A percentile compares a stretch with the other conserved stretches of the same genome.
Conservation (phyloP, 2,113 vertebrate species). For the Pelodiscus sinensis region DNA sequence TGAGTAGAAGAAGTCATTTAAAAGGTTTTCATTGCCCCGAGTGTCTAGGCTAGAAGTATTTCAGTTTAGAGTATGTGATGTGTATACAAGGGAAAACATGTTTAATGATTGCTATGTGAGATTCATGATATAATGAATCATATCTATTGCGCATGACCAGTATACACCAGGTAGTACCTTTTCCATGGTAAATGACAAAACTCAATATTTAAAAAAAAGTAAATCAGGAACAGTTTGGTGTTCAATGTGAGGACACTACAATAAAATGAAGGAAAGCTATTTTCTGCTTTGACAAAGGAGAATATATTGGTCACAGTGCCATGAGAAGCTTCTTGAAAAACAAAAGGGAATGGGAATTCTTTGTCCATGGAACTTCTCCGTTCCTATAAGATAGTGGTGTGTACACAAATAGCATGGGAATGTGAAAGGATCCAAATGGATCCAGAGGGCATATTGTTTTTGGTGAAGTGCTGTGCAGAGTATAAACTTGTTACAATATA, state of each 20-base stretch:
- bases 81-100: background rate
- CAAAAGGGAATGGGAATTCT: background rate
- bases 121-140: background rate
- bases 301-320: background rate
- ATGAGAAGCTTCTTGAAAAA: background rate
- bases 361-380: too few relatives aligned
- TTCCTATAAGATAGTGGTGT: too few relatives aligned
- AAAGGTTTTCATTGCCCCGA: background rate
- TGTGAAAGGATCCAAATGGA: too few relatives aligned
- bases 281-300: background rate
- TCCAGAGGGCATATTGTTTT: too few relatives aligned
- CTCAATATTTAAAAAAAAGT: too few relatives aligned
- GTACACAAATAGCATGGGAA: too few relatives aligned
- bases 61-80: background rate
- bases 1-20: background rate
- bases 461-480: too few relatives aligned
- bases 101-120: accelerated
- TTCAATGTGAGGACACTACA: background rate
- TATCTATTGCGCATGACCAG: background rate
- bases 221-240: background rate
- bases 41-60: accelerated
- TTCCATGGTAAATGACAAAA: too few relatives aligned
- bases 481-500: too few relatives aligned
- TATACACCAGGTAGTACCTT: background rate
- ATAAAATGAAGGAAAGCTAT: background rate